phyloP scores from a whole-genome alignment of 2,113 vertebrate species.

The Carettochelys insculpta region DNA sequence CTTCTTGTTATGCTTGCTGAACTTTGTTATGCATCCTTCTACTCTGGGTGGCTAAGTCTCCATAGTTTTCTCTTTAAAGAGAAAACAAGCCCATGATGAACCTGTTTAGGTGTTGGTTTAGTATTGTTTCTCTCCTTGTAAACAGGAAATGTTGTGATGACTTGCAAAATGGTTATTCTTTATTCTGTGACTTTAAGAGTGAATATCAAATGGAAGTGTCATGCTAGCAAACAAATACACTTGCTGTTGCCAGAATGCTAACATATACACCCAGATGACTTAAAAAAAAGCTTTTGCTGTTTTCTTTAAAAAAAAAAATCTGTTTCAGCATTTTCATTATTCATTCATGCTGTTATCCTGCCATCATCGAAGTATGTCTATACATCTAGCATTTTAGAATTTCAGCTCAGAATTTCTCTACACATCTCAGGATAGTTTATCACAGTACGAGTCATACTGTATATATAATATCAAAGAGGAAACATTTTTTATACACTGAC shows the following conservation, averaged over 20 bases:
- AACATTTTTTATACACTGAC: not conserved
- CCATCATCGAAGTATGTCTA: not conserved
- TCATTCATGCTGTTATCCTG: not conserved
- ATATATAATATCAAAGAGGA: not conserved
- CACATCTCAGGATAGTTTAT: not conserved
- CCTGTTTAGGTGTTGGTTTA: not conserved
- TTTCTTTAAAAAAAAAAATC: not conserved
- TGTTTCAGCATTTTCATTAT: not conserved
- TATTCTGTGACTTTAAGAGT: conserved; percentile 7
- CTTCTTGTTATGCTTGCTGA: too few relatives aligned
- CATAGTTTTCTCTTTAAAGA: not conserved
- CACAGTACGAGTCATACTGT: not conserved
- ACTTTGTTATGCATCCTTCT: conserved; percentile 28
- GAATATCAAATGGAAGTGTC: not conserved
- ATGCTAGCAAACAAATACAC: not conserved
- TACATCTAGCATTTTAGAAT: not conserved
- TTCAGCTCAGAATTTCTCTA: not conserved
- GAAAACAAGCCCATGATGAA: conserved; percentile 11
- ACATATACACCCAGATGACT: not conserved
- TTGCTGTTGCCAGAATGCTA: not conserved
- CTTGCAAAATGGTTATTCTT: conserved; percentile 1
- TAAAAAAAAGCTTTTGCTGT: not conserved
- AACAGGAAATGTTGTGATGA: conserved; percentile 41
- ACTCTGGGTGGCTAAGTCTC: not conserved
- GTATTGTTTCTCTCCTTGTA: conserved; percentile 4